Conservation (phyloP, 2,888 invertebrate genomes). For the Thysanoteuthis rhombus region DNA sequence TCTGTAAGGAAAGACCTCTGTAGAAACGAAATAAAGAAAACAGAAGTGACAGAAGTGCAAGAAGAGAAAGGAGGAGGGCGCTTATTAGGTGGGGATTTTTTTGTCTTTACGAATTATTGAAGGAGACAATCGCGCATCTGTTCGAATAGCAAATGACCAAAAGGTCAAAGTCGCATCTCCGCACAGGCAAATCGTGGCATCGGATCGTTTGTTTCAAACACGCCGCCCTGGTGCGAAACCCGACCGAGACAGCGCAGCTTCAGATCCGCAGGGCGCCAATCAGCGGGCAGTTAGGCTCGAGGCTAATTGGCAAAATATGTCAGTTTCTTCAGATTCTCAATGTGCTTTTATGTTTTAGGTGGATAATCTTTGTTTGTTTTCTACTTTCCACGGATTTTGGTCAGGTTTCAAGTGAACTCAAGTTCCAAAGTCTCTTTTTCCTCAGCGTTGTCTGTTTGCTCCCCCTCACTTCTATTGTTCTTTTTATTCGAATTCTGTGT, state of each 20-base stretch:
- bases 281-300: background rate
- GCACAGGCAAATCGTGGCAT: background rate
- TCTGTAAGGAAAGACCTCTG: background rate
- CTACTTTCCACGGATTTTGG: background rate
- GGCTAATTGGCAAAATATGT: background rate
- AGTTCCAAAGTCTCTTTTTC: background rate
- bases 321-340: background rate
- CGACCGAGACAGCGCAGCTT: background rate
- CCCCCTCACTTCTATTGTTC: background rate
- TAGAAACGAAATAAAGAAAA: background rate
- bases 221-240: background rate
- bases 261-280: background rate
- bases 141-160: background rate
- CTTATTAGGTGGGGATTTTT: background rate
- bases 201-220: background rate
- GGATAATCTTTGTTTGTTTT: background rate
- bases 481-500: background rate
- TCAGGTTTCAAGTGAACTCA: background rate
- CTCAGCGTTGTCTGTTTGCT: background rate
- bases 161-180: background rate
- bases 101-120: background rate
- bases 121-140: background rate
- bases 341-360: background rate
- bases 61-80: background rate
- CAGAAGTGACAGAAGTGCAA: background rate